Evolutionary conservation across 1,140 invertebrate genomes (phyloP).

Genomic region (Bursaphelenchus mucronatus): DNA sequence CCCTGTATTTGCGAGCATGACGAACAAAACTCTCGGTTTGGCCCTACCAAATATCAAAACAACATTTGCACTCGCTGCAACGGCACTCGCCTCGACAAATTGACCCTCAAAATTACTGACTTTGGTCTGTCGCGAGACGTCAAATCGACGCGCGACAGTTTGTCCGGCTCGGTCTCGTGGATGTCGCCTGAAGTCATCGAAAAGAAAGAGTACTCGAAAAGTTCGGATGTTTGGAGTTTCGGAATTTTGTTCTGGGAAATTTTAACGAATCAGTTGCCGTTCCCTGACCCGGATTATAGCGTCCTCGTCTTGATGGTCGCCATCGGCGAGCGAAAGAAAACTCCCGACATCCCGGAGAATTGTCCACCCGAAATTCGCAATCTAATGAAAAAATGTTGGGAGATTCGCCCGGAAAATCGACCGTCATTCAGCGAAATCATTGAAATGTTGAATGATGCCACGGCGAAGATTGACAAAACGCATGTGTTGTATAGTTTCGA

Average conservation of each 20-base stretch:
- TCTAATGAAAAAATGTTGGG: constrained; percentile 13
- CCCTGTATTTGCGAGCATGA: constrained; percentile 16
- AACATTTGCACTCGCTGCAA: constrained; percentile 6
- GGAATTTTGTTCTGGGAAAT: constrained; percentile 24
- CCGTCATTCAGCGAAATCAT: constrained; percentile 7
- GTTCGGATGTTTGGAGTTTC: constrained; percentile 22
- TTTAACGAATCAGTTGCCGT: constrained; percentile 1
- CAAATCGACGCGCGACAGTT: constrained; percentile 2
- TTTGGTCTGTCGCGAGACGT: constrained; percentile 22
- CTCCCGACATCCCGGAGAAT: constrained; percentile 15
- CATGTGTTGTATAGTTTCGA: too few species aligned
- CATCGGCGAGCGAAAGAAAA: neutral
- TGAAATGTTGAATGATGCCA: neutral
- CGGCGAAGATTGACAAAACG: neutral
- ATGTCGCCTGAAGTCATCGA: constrained; percentile 19
- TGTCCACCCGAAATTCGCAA: constrained; percentile 1
- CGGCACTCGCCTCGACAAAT: neutral
- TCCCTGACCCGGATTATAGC: neutral
- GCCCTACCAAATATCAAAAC: neutral
- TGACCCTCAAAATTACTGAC: constrained; percentile 20
- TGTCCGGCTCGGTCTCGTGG: constrained; percentile 17
- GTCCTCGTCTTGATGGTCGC: neutral
- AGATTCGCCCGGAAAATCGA: constrained; percentile 1
- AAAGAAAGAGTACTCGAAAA: constrained; percentile 14
- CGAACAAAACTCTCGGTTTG: neutral